Evolutionary conservation across 2,888 invertebrate genomes (phyloP).

Genomic region (Macrophya alboannulata): DNA sequence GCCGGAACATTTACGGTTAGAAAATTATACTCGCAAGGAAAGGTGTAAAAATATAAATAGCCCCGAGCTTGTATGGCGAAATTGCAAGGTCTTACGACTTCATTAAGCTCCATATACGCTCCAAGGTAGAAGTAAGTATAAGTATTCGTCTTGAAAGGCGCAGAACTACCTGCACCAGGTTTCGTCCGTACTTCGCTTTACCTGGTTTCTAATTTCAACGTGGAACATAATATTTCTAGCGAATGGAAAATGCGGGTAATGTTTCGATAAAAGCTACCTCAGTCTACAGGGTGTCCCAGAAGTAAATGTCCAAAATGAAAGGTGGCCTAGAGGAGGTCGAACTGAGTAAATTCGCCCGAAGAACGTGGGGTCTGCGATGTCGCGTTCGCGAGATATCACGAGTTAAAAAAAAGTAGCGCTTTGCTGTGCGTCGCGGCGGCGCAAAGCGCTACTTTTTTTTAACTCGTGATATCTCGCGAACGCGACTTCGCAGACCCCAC

Average conservation of each 20-base stretch:
- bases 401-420: too few relatives aligned
- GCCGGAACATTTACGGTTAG: not conserved
- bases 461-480: too few relatives aligned
- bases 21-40: constrained; percentile 48
- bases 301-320: too few relatives aligned
- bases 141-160: constrained; percentile 13
- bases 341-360: too few relatives aligned
- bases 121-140: constrained; percentile 17
- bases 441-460: too few relatives aligned
- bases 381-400: too few relatives aligned
- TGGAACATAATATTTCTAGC: constrained; percentile 13
- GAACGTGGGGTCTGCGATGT: too few relatives aligned
- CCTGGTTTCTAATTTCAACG: constrained; percentile 34
- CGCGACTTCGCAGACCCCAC: too few relatives aligned
- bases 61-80: constrained; percentile 33
- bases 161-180: not conserved
- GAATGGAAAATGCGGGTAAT: not conserved
- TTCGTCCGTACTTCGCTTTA: not conserved
- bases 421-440: too few relatives aligned
- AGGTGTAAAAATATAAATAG: constrained; percentile 50
- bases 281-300: too few relatives aligned
- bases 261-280: not conserved
- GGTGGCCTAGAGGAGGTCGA: too few relatives aligned
- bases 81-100: constrained; percentile 52
- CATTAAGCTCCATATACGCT: constrained; percentile 39